phyloP scores from a whole-genome alignment of 2,888 invertebrate species.

The Agriopis marginaria region DNA sequence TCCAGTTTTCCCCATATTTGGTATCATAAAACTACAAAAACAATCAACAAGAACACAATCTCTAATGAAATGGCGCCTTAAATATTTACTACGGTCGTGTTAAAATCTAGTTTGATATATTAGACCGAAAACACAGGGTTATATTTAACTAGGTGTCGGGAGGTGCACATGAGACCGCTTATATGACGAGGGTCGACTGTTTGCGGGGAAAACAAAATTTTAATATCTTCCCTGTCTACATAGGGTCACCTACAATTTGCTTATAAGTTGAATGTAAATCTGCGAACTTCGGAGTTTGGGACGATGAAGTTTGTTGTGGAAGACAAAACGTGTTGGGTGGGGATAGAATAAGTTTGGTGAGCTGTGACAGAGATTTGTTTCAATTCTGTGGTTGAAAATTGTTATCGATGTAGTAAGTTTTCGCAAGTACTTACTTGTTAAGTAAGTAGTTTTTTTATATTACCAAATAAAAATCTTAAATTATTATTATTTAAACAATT shows the following conservation, averaged over 20 bases:
- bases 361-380: conserved; percentile 20
- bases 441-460: no score
- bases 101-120: conserved; percentile 49
- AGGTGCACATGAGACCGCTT: conserved; percentile 66
- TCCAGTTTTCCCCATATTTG: neutral
- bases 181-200: conserved; percentile 71
- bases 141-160: conserved; percentile 62
- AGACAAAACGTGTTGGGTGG: conserved; percentile 26
- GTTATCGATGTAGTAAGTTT: neutral
- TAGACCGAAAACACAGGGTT: conserved; percentile 48
- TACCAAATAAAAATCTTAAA: no score
- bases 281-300: conserved; percentile 30
- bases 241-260: conserved; percentile 59
- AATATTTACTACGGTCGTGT: conserved; percentile 41
- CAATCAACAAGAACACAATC: conserved; percentile 22
- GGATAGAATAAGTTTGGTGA: conserved; percentile 16
- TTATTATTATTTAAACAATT: no score
- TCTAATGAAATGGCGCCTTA: conserved; percentile 37
- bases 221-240: conserved; percentile 66
- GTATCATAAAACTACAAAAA: conserved; percentile 13
- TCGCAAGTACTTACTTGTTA: no score
- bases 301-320: conserved; percentile 30
- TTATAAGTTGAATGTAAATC: conserved; percentile 50
- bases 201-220: conserved; percentile 68
- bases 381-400: conserved; percentile 11